phyloP scores from a whole-genome alignment of 2,797 vertebrate species.

The Neosilurus hyrtlii region DNA sequence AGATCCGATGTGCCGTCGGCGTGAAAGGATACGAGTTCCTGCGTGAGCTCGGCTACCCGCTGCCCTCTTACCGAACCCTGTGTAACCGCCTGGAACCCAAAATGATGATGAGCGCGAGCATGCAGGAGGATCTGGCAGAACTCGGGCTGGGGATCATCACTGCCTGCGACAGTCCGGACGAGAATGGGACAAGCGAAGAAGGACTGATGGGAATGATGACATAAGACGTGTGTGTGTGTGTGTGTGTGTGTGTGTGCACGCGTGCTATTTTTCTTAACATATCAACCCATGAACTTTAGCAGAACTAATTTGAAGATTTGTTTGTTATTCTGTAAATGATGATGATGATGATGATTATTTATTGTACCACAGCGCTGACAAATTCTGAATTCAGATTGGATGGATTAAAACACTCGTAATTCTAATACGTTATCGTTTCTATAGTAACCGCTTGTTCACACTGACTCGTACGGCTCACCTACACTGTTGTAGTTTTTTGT shows the following conservation, averaged over 20 bases:
- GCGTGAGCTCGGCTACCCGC: conserved; percentile 76
- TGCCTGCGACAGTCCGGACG: conserved; percentile 69
- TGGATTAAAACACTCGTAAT: no score
- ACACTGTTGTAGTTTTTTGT: no score
- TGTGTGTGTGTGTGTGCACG: neutral
- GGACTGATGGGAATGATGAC: conserved; percentile 74
- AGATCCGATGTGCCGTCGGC: conserved; percentile 75
- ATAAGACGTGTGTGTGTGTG: conserved; percentile 53
- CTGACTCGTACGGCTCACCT: no score
- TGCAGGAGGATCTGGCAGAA: conserved; percentile 77
- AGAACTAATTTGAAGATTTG: neutral
- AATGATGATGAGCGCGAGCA: conserved; percentile 74
- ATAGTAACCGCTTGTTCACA: no score
- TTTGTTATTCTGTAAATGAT: neutral
- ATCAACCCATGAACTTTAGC: neutral
- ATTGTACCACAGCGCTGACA: neutral
- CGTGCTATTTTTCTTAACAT: neutral
- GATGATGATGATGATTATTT: neutral
- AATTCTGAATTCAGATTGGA: neutral
- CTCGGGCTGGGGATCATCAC: conserved; percentile 75
- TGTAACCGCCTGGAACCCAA: conserved; percentile 80
- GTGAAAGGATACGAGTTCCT: conserved; percentile 79
- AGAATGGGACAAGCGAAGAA: conserved; percentile 64
- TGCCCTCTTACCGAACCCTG: conserved; percentile 79
- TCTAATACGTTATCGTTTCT: no score